phyloP scores from a whole-genome alignment of 2,797 vertebrate genomes.

The Peromyscus attwateri region DNA sequence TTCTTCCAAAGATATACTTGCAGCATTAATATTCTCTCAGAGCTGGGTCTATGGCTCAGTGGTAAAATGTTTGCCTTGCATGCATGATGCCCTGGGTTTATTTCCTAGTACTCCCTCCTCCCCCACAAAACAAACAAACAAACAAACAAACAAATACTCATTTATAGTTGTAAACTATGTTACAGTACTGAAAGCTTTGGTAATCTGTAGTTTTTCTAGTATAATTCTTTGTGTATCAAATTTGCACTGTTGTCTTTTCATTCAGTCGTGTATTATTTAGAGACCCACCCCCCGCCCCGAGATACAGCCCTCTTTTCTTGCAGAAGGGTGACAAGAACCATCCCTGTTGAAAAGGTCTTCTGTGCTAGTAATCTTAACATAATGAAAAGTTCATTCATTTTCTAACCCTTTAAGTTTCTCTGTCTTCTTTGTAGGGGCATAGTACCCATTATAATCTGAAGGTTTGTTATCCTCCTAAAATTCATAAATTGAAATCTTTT shows the following conservation, averaged over 20 bases:
- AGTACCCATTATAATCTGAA: background rate
- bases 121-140: background rate
- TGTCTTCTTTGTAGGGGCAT: background rate
- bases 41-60: background rate
- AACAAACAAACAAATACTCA: background rate
- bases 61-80: background rate
- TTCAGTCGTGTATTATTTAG: background rate
- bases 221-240: background rate
- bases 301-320: background rate
- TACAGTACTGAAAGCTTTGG: background rate
- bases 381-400: background rate
- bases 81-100: background rate
- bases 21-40: background rate
- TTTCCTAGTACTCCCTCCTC: background rate
- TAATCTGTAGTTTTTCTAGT: background rate
- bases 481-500: background rate
- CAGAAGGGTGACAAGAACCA: background rate
- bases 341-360: background rate
- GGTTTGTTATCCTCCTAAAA: background rate
- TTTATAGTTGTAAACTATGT: background rate
- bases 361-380: background rate
- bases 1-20: conserved; percentile 21
- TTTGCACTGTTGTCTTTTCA: background rate
- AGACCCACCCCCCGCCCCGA: background rate
- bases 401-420: background rate